These are phyloP conservation scores for Agelaius phoeniceus DNA, from an alignment of 2,113 vertebrate genomes.

Conservation along the genomic window DNA sequence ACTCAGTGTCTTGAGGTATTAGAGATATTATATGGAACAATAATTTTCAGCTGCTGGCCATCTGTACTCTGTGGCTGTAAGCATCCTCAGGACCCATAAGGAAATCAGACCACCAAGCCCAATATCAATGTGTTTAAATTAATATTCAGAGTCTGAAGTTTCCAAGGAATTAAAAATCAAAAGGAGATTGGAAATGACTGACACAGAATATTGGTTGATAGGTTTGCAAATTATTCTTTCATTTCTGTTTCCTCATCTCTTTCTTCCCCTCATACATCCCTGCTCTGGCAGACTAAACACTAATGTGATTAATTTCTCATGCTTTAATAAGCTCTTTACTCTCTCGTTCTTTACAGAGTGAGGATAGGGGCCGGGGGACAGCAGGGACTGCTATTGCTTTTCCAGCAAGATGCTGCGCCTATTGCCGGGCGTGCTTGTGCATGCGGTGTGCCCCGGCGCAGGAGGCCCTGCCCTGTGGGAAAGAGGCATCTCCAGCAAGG, in stretches of 20 bases:
- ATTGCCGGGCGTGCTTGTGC: fast-evolving
- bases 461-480: neutral
- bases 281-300: neutral
- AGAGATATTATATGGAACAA: neutral
- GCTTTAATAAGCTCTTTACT: neutral
- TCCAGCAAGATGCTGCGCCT: fast-evolving
- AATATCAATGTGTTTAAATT: neutral
- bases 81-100: neutral
- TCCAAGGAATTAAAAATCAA: neutral
- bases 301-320: neutral
- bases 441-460: fast-evolving
- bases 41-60: neutral
- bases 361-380: neutral
- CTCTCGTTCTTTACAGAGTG: neutral
- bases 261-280: neutral
- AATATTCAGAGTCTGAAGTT: neutral
- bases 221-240: neutral
- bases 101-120: neutral
- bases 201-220: neutral
- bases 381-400: fast-evolving
- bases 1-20: neutral
- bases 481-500: fast-evolving
- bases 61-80: neutral
- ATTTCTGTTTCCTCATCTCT: neutral
- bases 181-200: neutral